Conservation (phyloP, 1,140 invertebrate species). For the Rhopalosiphum maidis region DNA sequence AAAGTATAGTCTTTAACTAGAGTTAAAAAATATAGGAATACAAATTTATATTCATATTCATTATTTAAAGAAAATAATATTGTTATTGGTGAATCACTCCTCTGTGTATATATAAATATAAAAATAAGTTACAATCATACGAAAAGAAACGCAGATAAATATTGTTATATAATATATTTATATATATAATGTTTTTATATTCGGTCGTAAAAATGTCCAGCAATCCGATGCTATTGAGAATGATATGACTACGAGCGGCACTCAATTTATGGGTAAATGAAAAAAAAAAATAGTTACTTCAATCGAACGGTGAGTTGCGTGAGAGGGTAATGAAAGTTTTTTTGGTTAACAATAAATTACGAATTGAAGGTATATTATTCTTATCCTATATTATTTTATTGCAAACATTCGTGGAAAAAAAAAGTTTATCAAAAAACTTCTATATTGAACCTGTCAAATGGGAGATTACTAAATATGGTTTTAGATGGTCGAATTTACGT, state of each 20-base stretch:
- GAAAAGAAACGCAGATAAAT: not conserved
- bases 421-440: constrained; percentile 37
- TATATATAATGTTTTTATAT: not conserved
- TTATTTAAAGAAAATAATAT: not conserved
- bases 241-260: not conserved
- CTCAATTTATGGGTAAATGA: not conserved
- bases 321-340: not conserved
- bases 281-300: not conserved
- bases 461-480: not conserved
- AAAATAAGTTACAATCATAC: not conserved
- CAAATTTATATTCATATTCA: not conserved
- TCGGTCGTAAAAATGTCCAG: not conserved
- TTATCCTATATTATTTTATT: constrained; percentile 1
- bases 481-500: not conserved
- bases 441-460: not conserved
- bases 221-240: not conserved
- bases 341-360: constrained; percentile 28
- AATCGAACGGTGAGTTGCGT: not conserved
- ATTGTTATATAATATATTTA: not conserved
- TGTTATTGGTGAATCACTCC: not conserved
- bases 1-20: too few relatives aligned
- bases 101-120: not conserved
- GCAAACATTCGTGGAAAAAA: not conserved
- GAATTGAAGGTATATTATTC: not conserved
- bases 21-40: not conserved